Base-by-base conservation (phyloP, 2,888 invertebrate species). In the Phengaris alcon region DNA sequence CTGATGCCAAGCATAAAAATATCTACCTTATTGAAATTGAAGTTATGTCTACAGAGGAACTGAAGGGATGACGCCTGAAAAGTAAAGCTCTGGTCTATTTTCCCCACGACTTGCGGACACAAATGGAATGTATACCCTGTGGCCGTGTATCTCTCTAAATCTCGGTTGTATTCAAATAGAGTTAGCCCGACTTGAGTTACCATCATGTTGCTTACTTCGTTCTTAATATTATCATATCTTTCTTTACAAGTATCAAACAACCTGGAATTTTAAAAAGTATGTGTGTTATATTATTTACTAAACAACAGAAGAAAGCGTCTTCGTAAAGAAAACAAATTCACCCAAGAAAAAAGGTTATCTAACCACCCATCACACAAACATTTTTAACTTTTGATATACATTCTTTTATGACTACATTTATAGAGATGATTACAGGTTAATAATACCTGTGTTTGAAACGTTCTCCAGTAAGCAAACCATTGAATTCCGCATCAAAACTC, bases 21-120 rank as follows among this genome's bases (percentile, higher is more conserved):
- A 35, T 48, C 74, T 92, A 96, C 97, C 95, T 96, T 96, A 86
- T 97, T 96, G 84, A 97, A 97, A 88, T 97, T 95, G 87, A 96
- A 96, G 46, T 94, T 94, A 83, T 95, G 91, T 74, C 84, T 85
- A 80, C 94, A 93, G 55, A 96, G 89, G 86, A 97, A 97, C 76
- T 94, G 94, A 13, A 96, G 82, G 5, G 95, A 94, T 1, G 95
- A 94, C 1, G 95, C 94, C 89, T 96, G 95, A 82, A 95, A 95
- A 68, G 93, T 88, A 83, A 96, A 95, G 51, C 91, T 87, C 79
- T 94, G 94, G 82, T 95, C 94, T n/a, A 95, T 87, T 73, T 93
- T 93, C 0, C 94, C 95, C 84, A 96, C 94, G 0, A 94, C 85
- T 82, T 94, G 94, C 0, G 97, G 97, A 79, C 95, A 94, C 13